Conservation (phyloP, 2,113 vertebrate species). For the Aix galericulata region DNA sequence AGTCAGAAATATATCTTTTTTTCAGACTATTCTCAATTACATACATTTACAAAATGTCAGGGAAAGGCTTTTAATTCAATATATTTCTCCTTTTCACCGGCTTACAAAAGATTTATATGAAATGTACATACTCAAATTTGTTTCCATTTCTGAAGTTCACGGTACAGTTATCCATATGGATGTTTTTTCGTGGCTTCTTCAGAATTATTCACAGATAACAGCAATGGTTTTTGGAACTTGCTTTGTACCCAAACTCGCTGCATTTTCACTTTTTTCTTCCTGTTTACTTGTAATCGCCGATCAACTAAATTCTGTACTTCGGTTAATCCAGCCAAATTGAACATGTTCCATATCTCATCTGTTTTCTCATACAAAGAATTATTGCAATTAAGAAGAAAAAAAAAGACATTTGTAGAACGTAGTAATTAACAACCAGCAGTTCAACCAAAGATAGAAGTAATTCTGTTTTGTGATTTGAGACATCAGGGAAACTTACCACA, state of each 20-base stretch:
- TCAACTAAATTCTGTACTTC: conserved; percentile 92
- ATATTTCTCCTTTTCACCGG: not conserved
- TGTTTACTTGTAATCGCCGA: conserved; percentile 91
- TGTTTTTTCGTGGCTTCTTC: not conserved
- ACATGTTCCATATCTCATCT: conserved; percentile 87
- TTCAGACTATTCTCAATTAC: not conserved
- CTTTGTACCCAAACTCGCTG: conserved; percentile 92
- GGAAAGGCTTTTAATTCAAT: not conserved
- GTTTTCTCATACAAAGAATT: conserved; percentile 54
- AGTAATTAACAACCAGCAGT: not conserved
- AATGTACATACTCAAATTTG: not conserved
- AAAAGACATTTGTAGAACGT: not conserved
- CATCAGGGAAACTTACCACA: not conserved
- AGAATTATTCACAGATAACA: conserved; percentile 24
- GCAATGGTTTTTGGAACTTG: conserved; percentile 86
- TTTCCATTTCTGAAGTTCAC: not conserved
- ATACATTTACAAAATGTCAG: not conserved
- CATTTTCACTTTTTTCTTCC: conserved; percentile 90
- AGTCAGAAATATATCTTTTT: not conserved
- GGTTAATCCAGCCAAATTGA: conserved; percentile 86
- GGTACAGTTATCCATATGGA: not conserved
- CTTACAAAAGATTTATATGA: not conserved
- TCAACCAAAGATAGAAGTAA: not conserved
- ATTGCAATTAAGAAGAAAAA: not conserved
- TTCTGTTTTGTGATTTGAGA: not conserved